Base-by-base conservation (phyloP, 1,140 invertebrate species). In the Drosophila orosa region DNA sequence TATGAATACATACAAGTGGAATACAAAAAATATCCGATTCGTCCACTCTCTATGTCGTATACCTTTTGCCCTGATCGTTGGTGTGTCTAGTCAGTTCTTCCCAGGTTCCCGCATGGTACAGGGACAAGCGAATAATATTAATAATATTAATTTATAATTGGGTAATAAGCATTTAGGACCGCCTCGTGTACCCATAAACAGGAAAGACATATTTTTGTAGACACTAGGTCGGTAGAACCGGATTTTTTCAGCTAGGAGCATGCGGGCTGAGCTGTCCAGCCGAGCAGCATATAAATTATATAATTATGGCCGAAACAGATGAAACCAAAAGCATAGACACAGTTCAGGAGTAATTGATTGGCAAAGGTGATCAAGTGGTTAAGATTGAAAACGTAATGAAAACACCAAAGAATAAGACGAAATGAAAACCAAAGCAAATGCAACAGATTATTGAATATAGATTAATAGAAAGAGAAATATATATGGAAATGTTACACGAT, bases 311-410 rank as follows among this genome's bases (percentile, higher is more conserved):
- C 52, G 29, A 27, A 50, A 27, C 39, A 29, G 58, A 31, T 31
- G 12, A 59, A 65, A 57, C 31, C 31, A 39, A 55, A 73, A 77
- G 73, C 78, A 82, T 68, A 78, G 78, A 58, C 79, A 56, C 74
- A 82, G 74, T 45, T 54, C 35, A 67, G 59, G 55, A 45, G 13
- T 22, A 35, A 35, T 24, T 35, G 17, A 27, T 65, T 42, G 40
- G n/a, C 17, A 40, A n/a, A n/a, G n/a, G n/a, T n/a, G n/a, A 72
- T 48, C 27, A 40, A 65, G 72, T 39, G 63, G 62, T 82, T 78
- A 83, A 83, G 80, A 83, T 79, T 83, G 80, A 83, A 62, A 79
- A 83, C 44, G 80, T 65, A 83, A 83, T 83, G 80, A 75, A 83
- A 83, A 83, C 80, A 83, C 80, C 80, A 83, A 82, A 78, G 48